Evolutionary conservation across 1,140 invertebrate species (phyloP).

Genomic region (Lysiphlebus fabarum): DNA sequence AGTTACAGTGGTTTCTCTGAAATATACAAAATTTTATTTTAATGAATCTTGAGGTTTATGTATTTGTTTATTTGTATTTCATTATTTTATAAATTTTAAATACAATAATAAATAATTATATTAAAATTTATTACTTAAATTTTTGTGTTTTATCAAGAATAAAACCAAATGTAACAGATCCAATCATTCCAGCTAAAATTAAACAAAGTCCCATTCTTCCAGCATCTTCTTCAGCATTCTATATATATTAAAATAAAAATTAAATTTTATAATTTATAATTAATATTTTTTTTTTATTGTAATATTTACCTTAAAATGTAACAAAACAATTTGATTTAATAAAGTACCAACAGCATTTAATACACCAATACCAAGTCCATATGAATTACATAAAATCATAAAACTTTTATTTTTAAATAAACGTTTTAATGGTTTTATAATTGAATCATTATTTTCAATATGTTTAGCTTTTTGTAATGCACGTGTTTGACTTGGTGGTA

Average conservation of each 20-base stretch:
- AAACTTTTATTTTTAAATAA: constrained; percentile 60
- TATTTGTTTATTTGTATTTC: no score
- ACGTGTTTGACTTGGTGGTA: constrained; percentile 61
- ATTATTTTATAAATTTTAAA: not conserved
- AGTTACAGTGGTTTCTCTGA: constrained; percentile 60
- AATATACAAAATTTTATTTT: constrained; percentile 26
- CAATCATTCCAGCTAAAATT: constrained; percentile 67
- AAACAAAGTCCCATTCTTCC: constrained; percentile 70
- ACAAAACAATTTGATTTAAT: constrained; percentile 62
- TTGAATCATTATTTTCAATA: constrained; percentile 28
- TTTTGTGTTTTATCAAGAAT: constrained; percentile 66
- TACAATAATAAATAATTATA: constrained; percentile 12
- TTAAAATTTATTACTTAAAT: constrained; percentile 52
- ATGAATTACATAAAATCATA: constrained; percentile 61
- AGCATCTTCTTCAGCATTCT: constrained; percentile 59
- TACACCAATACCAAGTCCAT: constrained; percentile 69
- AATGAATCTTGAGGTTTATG: no score
- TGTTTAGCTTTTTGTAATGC: constrained; percentile 41
- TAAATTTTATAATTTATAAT: not conserved
- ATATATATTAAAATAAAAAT: constrained; percentile 22
- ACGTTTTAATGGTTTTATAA: constrained; percentile 42
- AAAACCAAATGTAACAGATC: constrained; percentile 66
- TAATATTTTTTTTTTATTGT: not conserved
- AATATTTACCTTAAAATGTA: constrained; percentile 59
- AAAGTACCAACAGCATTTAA: constrained; percentile 69